Base-by-base conservation (phyloP, 1,140 invertebrate genomes). In the Cydia strobilella region DNA sequence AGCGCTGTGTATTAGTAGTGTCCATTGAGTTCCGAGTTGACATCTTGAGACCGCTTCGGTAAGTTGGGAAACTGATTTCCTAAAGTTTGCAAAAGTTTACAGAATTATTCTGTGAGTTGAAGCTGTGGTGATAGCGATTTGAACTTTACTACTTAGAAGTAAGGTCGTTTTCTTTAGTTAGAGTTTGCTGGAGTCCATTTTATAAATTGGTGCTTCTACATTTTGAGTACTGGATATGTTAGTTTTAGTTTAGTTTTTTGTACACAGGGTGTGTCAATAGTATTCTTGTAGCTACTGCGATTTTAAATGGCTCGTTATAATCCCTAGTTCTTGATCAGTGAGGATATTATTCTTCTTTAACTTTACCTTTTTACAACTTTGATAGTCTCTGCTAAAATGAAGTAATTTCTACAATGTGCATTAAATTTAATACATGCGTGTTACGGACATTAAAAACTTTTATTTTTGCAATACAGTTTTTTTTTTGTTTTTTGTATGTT, bases 61-160 rank as follows among this genome's bases (percentile, higher is more conserved):
- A 69, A 18, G 4, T 69, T 35, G 2, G 15, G 65, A 18, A 69
- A 69, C 65, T 69, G 65, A 69, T 69, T 69, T 69, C 65, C 65
- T 35, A 69, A 69, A 69, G 65, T 69, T 69, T 35, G 27, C 65
- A 27, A 69, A 69, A 69, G 65, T 69, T 66, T 39, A 23, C 65
- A 35, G 65, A 69, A 35, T 69, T 65, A 27, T 63, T 66, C 25
- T 63, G 7, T 5, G 0, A 23, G 20, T 25, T 6, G 63, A 31
- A 15, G 31, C 1, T 39, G 65, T 18, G n/a, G 31, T 18, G 65
- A 66, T 39, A 35, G 25, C 31, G 27, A 39, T 35, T 69, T 39
- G 31, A 69, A 69, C 65, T 69, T 69, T 35, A 65, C 0, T n/a
- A 4, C 1, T 5, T 69, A 9, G 31, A 35, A 35, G 10, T 59